These are phyloP conservation scores for Stratiolaelaps scimitus DNA, from an alignment of 1,140 invertebrate species.

Conservation along the genomic window DNA sequence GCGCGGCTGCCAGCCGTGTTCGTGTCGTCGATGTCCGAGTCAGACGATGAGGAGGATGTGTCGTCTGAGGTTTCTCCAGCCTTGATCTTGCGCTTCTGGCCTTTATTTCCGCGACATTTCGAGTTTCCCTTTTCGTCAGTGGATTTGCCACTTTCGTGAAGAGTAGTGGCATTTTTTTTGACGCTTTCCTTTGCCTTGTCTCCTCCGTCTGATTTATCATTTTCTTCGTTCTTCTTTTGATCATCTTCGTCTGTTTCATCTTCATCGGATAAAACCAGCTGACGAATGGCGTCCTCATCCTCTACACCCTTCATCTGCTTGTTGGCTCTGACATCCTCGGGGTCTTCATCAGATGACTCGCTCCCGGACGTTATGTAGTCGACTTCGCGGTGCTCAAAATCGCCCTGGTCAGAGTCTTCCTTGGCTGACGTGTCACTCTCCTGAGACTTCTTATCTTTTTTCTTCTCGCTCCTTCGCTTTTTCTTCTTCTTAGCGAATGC, in stretches of 20 bases:
- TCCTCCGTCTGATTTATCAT: slow-evolving; percentile 33
- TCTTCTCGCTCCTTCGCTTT: slow-evolving; percentile 17
- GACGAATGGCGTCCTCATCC: slow-evolving; percentile 73
- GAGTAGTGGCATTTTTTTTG: too few species aligned
- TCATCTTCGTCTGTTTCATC: slow-evolving; percentile 65
- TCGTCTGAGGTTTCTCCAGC: slow-evolving; percentile 33
- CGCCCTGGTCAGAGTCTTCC: slow-evolving; percentile 91
- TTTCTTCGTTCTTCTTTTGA: slow-evolving; percentile 35
- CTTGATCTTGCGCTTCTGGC: slow-evolving; percentile 40
- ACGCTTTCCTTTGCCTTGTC: slow-evolving; percentile 41
- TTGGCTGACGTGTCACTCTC: slow-evolving; percentile 56
- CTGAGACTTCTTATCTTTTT: slow-evolving; percentile 28
- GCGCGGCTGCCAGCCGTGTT: slow-evolving; percentile 34
- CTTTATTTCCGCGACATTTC: too few species aligned
- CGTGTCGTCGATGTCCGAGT: slow-evolving; percentile 48
- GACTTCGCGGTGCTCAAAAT: slow-evolving; percentile 77
- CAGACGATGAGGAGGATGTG: slow-evolving; percentile 54
- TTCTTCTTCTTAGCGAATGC: slow-evolving; percentile 29
- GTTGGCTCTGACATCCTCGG: background rate
- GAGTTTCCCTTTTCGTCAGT: too few species aligned
- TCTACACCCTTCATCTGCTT: slow-evolving; percentile 56
- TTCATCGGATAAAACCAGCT: slow-evolving; percentile 77
- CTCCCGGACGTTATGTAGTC: slow-evolving; percentile 44
- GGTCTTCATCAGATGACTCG: slow-evolving; percentile 12
- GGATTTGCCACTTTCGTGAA: too few species aligned